Conservation (phyloP, 2,888 invertebrate genomes). For the Drosophila quinaria region DNA sequence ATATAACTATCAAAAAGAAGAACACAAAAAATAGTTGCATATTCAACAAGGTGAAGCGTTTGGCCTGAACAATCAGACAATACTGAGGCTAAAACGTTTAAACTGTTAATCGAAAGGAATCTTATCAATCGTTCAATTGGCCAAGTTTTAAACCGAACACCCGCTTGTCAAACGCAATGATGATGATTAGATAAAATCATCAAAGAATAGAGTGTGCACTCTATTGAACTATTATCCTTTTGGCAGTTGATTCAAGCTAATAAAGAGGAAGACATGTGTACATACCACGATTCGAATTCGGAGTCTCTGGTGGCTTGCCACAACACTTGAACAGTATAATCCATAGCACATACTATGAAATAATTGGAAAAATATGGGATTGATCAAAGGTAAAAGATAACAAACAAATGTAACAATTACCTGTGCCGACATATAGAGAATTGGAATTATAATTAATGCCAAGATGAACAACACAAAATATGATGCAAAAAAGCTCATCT, state of each 20-base stretch:
- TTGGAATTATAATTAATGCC: conserved; percentile 64
- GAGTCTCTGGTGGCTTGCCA: conserved; percentile 9
- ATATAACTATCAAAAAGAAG: conserved; percentile 56
- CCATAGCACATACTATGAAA: conserved; percentile 64
- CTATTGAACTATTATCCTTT: conserved; percentile 20
- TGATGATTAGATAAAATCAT: conserved; percentile 26
- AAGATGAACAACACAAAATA: conserved; percentile 57
- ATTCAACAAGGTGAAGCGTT: conserved; percentile 18
- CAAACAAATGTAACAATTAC: conserved; percentile 37
- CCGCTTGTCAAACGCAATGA: not conserved
- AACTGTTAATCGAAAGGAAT: not conserved
- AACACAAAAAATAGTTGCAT: conserved; percentile 63
- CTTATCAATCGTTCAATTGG: conserved; percentile 28
- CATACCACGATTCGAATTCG: too few species aligned
- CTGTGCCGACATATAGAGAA: conserved; percentile 47
- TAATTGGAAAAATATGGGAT: not conserved
- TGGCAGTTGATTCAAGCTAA: not conserved
- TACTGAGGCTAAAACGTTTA: conserved; percentile 28
- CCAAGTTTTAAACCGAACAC: conserved; percentile 12
- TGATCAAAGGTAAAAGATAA: not conserved
- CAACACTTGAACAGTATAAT: conserved; percentile 56
- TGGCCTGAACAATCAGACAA: conserved; percentile 18
- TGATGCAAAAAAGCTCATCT: conserved; percentile 53
- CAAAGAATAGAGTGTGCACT: not conserved
- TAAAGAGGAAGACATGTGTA: too few species aligned